Conservation (phyloP, 2,113 vertebrate genomes). For the Halcyon senegalensis region DNA sequence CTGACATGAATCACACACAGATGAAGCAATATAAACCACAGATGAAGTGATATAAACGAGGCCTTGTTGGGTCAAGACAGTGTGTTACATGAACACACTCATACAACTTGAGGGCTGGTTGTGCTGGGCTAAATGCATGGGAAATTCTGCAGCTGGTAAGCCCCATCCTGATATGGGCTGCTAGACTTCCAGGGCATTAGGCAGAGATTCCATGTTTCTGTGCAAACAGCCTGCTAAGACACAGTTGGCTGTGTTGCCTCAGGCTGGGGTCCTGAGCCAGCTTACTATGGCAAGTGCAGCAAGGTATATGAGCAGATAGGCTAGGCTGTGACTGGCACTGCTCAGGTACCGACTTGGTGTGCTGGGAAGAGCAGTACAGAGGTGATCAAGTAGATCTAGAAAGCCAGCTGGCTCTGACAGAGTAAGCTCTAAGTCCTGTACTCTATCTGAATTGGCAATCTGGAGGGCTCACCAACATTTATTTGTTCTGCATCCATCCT, state of each 20-base stretch:
- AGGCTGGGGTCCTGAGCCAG: not conserved
- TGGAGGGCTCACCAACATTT: not conserved
- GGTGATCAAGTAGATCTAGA: not conserved
- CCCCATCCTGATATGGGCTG: not conserved
- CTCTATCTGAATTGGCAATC: not conserved
- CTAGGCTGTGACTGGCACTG: not conserved
- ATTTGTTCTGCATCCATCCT: not conserved
- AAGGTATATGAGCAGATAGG: accelerated
- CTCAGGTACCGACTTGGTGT: not conserved
- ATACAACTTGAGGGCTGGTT: not conserved
- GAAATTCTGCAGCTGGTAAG: not conserved
- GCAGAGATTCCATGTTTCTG: not conserved
- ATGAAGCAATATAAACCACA: not conserved
- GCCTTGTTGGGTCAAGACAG: not conserved
- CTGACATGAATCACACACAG: not conserved
- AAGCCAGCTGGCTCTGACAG: not conserved
- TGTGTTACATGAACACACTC: not conserved
- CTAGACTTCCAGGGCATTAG: not conserved
- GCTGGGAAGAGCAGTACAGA: not conserved
- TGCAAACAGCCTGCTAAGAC: not conserved
- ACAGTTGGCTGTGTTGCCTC: not conserved
- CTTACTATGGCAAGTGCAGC: not conserved
- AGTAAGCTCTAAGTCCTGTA: not conserved
- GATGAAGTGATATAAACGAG: not conserved
- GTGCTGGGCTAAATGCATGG: not conserved